Evolutionary conservation across 2,888 invertebrate species (phyloP).

Genomic region (Prenolepis imparis): DNA sequence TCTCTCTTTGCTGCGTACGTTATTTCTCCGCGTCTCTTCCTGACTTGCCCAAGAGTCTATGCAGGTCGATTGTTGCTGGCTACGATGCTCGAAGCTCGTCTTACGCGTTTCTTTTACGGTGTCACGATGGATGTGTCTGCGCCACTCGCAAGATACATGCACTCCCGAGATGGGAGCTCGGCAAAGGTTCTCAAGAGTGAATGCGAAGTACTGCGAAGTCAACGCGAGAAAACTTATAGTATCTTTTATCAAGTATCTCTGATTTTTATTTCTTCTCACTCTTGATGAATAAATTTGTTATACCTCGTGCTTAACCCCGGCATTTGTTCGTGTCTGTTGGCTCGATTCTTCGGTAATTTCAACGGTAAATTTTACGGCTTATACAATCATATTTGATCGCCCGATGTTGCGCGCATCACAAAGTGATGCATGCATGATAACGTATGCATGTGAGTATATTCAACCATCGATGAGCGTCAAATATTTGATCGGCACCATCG

Average conservation of each 20-base stretch:
- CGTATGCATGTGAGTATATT: constrained; percentile 27
- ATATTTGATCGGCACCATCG: not conserved
- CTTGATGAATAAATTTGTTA: constrained; percentile 8
- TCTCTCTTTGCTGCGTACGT: constrained; percentile 19
- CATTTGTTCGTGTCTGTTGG: constrained; percentile 28
- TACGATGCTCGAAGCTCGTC: constrained; percentile 17
- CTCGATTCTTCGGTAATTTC: constrained; percentile 14
- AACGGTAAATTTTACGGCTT: constrained; percentile 7
- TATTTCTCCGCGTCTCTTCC: constrained; percentile 23
- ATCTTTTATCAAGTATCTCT: not conserved
- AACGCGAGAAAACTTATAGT: not conserved
- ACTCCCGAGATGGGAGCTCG: constrained; percentile 9
- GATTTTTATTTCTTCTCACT: not conserved
- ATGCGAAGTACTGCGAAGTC: not conserved
- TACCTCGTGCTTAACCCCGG: constrained; percentile 2
- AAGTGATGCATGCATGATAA: constrained; percentile 31
- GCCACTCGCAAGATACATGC: not conserved
- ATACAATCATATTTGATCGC: constrained; percentile 43
- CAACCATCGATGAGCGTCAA: constrained; percentile 1
- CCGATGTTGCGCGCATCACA: constrained; percentile 21
- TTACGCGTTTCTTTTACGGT: constrained; percentile 2
- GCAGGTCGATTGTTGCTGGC: constrained; percentile 4
- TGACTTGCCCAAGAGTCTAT: constrained; percentile 42
- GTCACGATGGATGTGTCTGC: constrained; percentile 20
- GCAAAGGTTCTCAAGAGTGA: constrained; percentile 23